Evolutionary conservation across 2,888 invertebrate genomes (phyloP), one percentile per base, ranked within the genome.

Genomic region (Caenorhabditis drosophilae): DNA sequence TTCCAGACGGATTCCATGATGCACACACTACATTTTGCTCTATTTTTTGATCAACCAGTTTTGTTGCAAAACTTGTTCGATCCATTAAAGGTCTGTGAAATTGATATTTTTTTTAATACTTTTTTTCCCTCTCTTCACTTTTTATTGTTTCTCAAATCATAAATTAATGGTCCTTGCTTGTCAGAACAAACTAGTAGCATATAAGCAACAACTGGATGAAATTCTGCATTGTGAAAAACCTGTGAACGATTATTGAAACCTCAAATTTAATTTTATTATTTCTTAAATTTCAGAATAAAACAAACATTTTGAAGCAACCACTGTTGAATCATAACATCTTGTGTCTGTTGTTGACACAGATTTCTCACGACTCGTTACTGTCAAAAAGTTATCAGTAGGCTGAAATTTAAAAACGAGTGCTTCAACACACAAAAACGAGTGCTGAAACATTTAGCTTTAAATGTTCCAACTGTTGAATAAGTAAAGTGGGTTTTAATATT

Each of bases 1-100:
- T 66, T 18, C 77, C 76, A 16, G 58, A 47, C 4, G 70, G 64
- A 42, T 53, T 64, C 58, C 58, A 64, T 12, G 4, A 22, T 3
- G 45, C 20, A 15, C 38, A 42, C 49, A 42, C 48, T 41, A 23
- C 46, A 2, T 20, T 25, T 16, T 20, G 1, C 20, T 12, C 18
- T 3, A 7, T 18, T 18, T n/a, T n/a, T n/a, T n/a, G n/a, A n/a
- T n/a, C n/a, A n/a, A n/a, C n/a, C n/a, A n/a, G n/a, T n/a, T n/a
- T n/a, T n/a, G n/a, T n/a, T n/a, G n/a, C n/a, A n/a, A n/a, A n/a
- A n/a, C n/a, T n/a, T n/a, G n/a, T n/a, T n/a, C n/a, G n/a, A n/a
- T n/a, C n/a, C n/a, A n/a, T 40, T 22, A 18, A 40, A 40, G 2
- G n/a, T n/a, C 15, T 12, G 15, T n/a, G 20, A 31, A 23, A 2